A percentile compares a stretch with the other conserved stretches of the same genome.
Evolutionary conservation across 2,113 vertebrate species (phyloP).

Genomic region (Pimephales promelas): DNA sequence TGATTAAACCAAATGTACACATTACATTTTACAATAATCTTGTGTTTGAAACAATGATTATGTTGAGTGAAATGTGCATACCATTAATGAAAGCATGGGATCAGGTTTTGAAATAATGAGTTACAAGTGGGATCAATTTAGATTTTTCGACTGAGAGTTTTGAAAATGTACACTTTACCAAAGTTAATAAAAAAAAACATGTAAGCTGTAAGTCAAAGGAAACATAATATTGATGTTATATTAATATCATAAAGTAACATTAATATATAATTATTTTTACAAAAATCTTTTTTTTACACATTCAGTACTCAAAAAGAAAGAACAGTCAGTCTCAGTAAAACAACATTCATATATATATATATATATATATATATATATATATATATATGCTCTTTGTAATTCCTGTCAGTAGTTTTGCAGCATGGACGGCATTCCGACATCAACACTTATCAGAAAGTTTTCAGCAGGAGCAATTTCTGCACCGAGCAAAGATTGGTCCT

Average conservation of each 20-base stretch:
- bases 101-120: no score
- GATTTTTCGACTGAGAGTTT: no score
- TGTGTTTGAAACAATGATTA: no score
- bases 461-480: constrained; percentile 28
- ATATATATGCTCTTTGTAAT: not conserved
- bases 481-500: constrained; percentile 17
- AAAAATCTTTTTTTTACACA: not conserved
- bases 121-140: no score
- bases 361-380: not conserved
- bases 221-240: not conserved
- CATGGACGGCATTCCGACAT: constrained; percentile 11
- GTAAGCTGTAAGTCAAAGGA: not conserved
- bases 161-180: no score
- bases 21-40: no score
- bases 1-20: no score
- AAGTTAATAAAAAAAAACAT: no score
- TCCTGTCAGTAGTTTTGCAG: not conserved
- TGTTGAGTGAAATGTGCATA: no score
- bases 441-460: constrained; percentile 32
- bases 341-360: not conserved
- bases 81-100: no score
- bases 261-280: not conserved
- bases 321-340: not conserved
- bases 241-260: no score
- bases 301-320: not conserved